These are phyloP conservation scores for Blastomussa wellsi DNA, from an alignment of 92 coral and sea anemone species.

Conservation along the genomic window DNA sequence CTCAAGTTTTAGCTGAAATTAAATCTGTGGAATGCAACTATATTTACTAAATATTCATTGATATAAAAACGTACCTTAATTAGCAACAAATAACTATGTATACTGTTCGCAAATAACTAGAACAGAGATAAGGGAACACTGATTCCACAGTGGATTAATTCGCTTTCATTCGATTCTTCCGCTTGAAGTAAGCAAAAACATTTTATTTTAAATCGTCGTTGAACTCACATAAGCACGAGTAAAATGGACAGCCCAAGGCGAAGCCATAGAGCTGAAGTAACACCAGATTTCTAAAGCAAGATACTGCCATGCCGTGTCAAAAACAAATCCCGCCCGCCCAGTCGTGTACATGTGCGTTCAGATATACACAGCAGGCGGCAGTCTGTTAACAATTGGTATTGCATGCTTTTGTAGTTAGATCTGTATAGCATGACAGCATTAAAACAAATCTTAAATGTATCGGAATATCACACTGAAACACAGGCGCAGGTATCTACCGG, in stretches of 20 bases:
- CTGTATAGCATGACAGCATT: no score
- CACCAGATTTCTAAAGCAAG: no score
- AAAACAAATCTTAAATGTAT: no score
- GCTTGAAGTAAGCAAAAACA: neutral
- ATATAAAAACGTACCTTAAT: neutral
- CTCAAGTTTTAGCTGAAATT: neutral
- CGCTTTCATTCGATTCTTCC: neutral
- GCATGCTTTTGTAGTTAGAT: no score
- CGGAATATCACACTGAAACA: no score
- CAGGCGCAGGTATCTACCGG: neutral
- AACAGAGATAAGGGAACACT: neutral
- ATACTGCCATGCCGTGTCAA: no score
- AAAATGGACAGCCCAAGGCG: no score
- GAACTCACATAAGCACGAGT: neutral
- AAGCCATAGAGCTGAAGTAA: no score
- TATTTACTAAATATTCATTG: neutral
- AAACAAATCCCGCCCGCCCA: no score
- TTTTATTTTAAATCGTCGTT: neutral
- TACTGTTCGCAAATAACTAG: neutral
- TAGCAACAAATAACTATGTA: neutral
- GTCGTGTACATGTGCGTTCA: no score
- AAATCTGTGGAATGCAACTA: neutral
- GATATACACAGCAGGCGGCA: no score
- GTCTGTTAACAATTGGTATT: no score
- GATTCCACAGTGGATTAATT: neutral